Conservation (phyloP, 2,113 vertebrate genomes). For the Amia ocellicauda region DNA sequence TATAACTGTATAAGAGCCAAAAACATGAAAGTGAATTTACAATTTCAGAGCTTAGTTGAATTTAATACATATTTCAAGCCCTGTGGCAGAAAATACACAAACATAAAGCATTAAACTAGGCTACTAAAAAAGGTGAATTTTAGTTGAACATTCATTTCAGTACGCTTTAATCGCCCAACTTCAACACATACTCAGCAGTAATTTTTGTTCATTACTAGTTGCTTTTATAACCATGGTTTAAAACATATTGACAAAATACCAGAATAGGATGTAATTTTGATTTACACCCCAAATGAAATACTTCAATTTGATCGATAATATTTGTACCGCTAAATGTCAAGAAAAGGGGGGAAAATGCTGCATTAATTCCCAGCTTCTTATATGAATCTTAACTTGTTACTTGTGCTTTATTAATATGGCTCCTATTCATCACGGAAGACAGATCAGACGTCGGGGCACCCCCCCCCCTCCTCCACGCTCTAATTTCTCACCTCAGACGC, state of each 20-base stretch:
- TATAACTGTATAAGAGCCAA: no score
- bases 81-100: conserved; percentile 18
- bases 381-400: neutral
- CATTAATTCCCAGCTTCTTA: neutral
- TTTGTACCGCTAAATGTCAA: conserved; percentile 23
- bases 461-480: neutral
- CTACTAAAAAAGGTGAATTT: no score
- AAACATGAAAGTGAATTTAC: no score
- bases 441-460: neutral
- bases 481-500: neutral
- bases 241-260: conserved; percentile 32
- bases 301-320: conserved; percentile 23
- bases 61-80: neutral
- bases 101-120: no score
- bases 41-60: no score
- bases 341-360: neutral
- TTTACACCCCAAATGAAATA: neutral
- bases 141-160: conserved; percentile 5
- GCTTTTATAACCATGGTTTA: conserved; percentile 20
- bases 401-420: neutral
- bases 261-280: conserved; percentile 3
- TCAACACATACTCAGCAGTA: conserved; percentile 16
- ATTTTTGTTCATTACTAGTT: conserved; percentile 23
- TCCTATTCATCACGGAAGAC: neutral
- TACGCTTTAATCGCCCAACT: conserved; percentile 5